phyloP scores from a whole-genome alignment of 2,888 invertebrate species.

The Drosophila helvetica region DNA sequence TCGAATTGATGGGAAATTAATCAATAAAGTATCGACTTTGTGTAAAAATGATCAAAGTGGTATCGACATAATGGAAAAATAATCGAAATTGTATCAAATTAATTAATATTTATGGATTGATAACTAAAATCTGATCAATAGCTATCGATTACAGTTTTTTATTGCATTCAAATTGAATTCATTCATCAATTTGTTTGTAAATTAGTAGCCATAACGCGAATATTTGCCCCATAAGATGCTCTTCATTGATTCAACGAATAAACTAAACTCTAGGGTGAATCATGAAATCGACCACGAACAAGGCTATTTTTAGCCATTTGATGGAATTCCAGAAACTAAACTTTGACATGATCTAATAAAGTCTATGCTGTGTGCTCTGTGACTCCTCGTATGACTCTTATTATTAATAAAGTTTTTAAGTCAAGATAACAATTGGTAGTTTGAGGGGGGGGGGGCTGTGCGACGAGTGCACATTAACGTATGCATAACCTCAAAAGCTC shows the following conservation, averaged over 20 bases:
- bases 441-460: slow-evolving; percentile 23
- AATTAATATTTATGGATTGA: too few species aligned
- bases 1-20: too few species aligned
- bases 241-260: background rate
- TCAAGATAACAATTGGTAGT: slow-evolving; percentile 58
- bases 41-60: too few species aligned
- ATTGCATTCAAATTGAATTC: too few species aligned
- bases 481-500: slow-evolving; percentile 71
- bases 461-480: slow-evolving; percentile 42
- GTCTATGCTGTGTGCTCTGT: background rate
- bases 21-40: too few species aligned
- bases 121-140: too few species aligned
- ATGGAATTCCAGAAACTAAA: background rate
- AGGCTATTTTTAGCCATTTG: background rate
- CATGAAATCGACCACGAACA: background rate
- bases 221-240: background rate
- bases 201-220: background rate
- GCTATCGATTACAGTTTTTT: too few species aligned
- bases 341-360: background rate
- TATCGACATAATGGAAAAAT: too few species aligned
- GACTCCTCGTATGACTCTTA: slow-evolving; percentile 1
- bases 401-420: slow-evolving; percentile 26
- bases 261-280: background rate
- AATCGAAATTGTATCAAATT: too few species aligned
- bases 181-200: background rate